These are phyloP conservation scores for Peucedramus taeniatus DNA, from an alignment of 2,113 vertebrate genomes.

Conservation along the genomic window DNA sequence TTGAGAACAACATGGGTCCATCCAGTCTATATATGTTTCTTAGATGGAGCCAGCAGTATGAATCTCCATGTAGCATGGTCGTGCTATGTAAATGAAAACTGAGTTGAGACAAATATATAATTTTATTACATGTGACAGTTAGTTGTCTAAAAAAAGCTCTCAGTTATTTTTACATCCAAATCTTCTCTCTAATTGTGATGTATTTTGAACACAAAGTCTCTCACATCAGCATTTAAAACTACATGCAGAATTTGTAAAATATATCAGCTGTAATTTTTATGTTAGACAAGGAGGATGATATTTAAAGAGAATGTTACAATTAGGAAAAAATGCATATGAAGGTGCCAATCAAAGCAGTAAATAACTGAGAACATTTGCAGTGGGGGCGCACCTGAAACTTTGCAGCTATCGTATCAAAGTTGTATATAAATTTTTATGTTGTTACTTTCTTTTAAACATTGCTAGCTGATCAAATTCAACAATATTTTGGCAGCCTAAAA, in stretches of 20 bases:
- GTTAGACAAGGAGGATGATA: neutral
- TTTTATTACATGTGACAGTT: neutral
- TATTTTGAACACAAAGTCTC: neutral
- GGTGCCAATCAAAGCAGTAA: neutral
- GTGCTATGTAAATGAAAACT: neutral
- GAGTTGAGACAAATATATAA: neutral
- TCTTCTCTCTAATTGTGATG: neutral
- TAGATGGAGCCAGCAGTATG: neutral
- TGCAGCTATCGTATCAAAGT: neutral
- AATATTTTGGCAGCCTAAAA: conserved; percentile 79
- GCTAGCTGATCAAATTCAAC: conserved; percentile 64
- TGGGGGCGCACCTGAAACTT: neutral
- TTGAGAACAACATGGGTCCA: neutral
- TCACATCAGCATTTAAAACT: neutral
- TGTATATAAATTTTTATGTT: conserved; percentile 36
- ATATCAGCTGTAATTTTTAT: neutral
- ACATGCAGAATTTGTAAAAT: neutral
- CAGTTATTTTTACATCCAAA: neutral
- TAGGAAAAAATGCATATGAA: neutral
- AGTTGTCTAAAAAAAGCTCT: neutral
- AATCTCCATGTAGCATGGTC: neutral
- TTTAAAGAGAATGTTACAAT: neutral
- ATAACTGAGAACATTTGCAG: neutral
- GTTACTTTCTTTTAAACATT: conserved; percentile 63
- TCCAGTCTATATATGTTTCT: neutral